Evolutionary conservation across 2,888 invertebrate genomes (phyloP), one percentile per base, ranked within the genome.

Genomic region (Tetramorium bicarinatum): DNA sequence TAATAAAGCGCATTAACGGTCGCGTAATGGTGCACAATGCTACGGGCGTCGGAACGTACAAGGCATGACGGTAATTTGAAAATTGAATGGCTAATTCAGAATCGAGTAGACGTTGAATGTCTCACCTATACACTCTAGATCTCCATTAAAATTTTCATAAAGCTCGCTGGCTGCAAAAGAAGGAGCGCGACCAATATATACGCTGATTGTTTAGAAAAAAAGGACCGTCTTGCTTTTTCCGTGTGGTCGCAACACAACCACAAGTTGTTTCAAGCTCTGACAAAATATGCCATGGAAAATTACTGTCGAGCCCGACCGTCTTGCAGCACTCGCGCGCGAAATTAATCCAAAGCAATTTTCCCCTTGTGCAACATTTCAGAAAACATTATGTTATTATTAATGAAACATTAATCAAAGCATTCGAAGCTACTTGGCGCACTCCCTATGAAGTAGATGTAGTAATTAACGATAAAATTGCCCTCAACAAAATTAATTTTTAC

Each of bases 1-100:
- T 88, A 86, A 88, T 90, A 88, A 89, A 86, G 87, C 89, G 86
- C 86, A 89, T 90, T 92, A 93, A 93, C 88, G 89, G 90, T 87
- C 85, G 85, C 82, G 86, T 90, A 90, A 92, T 89, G 87, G 83
- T 54, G 21, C 13, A 47, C 64, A 67, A 72, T 47, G 67, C 71
- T 61, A 82, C 8, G 81, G 79, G 64, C 76, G 67, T 56, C 83
- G 72, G 79, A 54, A 54, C 75, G 79, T 82, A 29, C 41, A 77
- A 81, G 82, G 69, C 83, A 82, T 84, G 83, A 67, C 66, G 62
- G 79, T 83, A 86, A 85, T 89, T 89, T 89, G 89, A 84, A 89
- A 89, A 89, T 87, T 86, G 79, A 74, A 80, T 71, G 76, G 72
- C 87, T 66, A 83, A 88, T 84, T 88, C 86, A 82, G 80, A 83